These are phyloP conservation scores for Rambutsinella grinnellia DNA, from an alignment of 2,888 invertebrate genomes.

Conservation along the genomic window DNA sequence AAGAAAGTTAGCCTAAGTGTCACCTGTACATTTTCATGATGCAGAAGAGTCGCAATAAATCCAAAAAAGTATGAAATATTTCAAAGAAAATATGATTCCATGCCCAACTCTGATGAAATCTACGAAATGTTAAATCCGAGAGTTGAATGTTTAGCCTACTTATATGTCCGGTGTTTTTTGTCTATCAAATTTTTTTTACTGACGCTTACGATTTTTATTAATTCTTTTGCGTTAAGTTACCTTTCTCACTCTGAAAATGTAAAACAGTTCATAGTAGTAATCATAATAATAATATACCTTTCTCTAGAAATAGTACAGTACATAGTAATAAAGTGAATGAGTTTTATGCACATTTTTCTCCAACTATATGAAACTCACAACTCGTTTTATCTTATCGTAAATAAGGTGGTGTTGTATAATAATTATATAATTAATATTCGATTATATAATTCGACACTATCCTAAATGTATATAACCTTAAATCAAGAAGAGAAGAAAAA, in stretches of 20 bases:
- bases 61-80: too few species aligned
- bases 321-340: slow-evolving; percentile 55
- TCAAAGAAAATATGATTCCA: too few species aligned
- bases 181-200: slow-evolving; percentile 43
- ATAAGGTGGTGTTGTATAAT: slow-evolving; percentile 47
- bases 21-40: too few species aligned
- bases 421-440: slow-evolving; percentile 39
- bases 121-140: too few species aligned
- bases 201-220: slow-evolving; percentile 53
- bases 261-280: slow-evolving; percentile 49
- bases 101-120: too few species aligned
- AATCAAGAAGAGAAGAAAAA: slow-evolving; percentile 43
- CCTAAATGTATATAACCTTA: slow-evolving; percentile 45
- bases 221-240: slow-evolving; percentile 52
- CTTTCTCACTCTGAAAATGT: slow-evolving; percentile 58
- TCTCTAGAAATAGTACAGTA: slow-evolving; percentile 43
- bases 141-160: too few species aligned
- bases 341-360: slow-evolving; percentile 55
- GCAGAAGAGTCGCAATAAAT: too few species aligned
- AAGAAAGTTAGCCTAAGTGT: too few species aligned
- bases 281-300: slow-evolving; percentile 47
- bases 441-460: slow-evolving; percentile 26
- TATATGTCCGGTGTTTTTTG: too few species aligned
- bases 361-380: slow-evolving; percentile 50
- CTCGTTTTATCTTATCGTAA: slow-evolving; percentile 30